Evolutionary conservation across 2,888 invertebrate species (phyloP).

Genomic region (Strigamia maritima): DNA sequence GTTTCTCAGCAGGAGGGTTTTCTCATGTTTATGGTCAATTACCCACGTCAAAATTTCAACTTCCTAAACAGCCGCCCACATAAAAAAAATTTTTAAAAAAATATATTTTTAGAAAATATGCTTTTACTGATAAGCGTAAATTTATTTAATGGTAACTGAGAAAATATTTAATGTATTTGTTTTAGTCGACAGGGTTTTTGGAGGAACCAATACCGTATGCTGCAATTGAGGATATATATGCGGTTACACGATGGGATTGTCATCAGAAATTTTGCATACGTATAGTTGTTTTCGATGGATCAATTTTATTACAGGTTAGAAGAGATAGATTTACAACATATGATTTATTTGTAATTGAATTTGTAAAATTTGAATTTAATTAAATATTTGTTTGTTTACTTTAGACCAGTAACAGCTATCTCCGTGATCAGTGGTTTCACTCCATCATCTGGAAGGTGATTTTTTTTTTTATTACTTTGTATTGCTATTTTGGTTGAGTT

Average conservation of each 20-base stretch:
- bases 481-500: background rate
- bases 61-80: background rate
- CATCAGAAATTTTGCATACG: conserved; percentile 76
- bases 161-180: conserved; percentile 35
- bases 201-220: conserved; percentile 67
- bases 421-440: conserved; percentile 78
- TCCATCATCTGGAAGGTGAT: conserved; percentile 75
- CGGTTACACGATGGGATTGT: conserved; percentile 72
- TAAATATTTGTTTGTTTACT: conserved; percentile 48
- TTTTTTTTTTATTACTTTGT: conserved; percentile 37
- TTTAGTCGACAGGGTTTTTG: conserved; percentile 56
- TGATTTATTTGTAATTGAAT: conserved; percentile 9
- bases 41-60: background rate
- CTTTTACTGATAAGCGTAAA: background rate
- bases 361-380: background rate
- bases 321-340: background rate
- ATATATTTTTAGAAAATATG: background rate
- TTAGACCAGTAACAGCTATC: conserved; percentile 72
- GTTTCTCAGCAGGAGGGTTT: conserved; percentile 4
- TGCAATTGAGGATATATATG: conserved; percentile 72
- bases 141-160: background rate
- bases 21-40: background rate
- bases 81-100: background rate
- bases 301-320: conserved; percentile 66
- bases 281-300: conserved; percentile 71